Base-by-base conservation (phyloP, 2,888 invertebrate genomes). In the Heliconius hortense region DNA sequence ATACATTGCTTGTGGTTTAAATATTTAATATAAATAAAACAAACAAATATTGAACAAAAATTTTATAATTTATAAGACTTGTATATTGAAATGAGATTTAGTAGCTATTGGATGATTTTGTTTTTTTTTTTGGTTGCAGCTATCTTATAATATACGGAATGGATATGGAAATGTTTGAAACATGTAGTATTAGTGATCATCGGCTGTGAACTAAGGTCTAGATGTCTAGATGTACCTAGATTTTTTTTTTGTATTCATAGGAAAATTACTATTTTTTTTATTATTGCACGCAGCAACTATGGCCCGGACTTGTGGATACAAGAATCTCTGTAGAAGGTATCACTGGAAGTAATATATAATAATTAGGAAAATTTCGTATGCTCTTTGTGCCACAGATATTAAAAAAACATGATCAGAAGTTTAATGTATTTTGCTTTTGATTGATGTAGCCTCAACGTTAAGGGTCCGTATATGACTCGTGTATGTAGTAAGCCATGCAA, bases 301-400 rank as follows among this genome's bases (percentile, higher is more conserved):
- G 95, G 95, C 92, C 93, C 82, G 94, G 95, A 92, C 90, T 95
- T 85, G 95, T 95, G 89, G 95, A 95, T 88, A 95, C 95, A 82
- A 90, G 95, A 88, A 95, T 95, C 91, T 94, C 94, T 83, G 95
- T 95, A 84, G 95, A 95, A 91, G 95, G 95, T 90, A 94, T 95
- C 88, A 94, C 95, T 81, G 95, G 95, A 81, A 95, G 95, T 91
- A 95, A 95, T 87, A 95, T 95, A 82, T 95, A 89, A 87, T 72
- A 86, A 69, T 75, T 79, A 78, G 78, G 71, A 72, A 76, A 77
- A 70, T 70, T 56, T 74, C 76, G 69, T 76, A 77, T 66, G 66
- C 80, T 80, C 80, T 79, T 80, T 82, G 84, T 82, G 83, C 82
- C 81, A 83, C 81, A 79, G 15, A 78, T 77, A 77, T 77, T 79